Percentiles rank a stretch among this genome's conserved stretches.
These are phyloP conservation scores for Cyprinodon variegatus DNA, from an alignment of 2,113 vertebrate species.

Conservation along the genomic window DNA sequence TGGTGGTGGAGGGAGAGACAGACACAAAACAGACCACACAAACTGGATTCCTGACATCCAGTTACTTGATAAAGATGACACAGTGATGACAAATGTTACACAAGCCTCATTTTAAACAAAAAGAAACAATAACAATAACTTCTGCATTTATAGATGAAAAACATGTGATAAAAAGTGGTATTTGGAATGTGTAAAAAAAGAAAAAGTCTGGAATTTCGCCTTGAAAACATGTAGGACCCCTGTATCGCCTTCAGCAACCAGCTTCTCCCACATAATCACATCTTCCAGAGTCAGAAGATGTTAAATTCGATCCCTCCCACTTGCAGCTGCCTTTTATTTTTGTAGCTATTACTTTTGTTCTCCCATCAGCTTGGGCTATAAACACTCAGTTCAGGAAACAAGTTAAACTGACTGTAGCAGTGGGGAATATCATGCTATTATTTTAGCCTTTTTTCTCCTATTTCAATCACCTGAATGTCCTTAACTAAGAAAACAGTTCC, in stretches of 20 bases:
- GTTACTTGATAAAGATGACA: no score
- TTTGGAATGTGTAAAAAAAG: neutral
- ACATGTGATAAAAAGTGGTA: neutral
- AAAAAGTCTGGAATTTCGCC: neutral
- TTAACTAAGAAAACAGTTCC: neutral
- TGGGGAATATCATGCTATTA: constrained; percentile 7
- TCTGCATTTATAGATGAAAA: no score
- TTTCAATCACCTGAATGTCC: constrained; percentile 27
- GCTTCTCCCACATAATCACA: constrained; percentile 58
- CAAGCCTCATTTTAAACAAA: no score
- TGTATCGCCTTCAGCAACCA: constrained; percentile 34
- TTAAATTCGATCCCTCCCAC: constrained; percentile 65
- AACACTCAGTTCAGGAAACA: constrained; percentile 3
- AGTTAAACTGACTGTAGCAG: constrained; percentile 13
- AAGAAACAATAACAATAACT: no score
- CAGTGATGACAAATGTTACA: no score
- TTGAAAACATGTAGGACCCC: neutral
- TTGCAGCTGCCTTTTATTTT: constrained; percentile 62
- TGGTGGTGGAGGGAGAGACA: no score
- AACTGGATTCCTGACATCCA: no score
- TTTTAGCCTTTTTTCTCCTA: constrained; percentile 5
- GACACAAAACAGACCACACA: no score
- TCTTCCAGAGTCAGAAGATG: constrained; percentile 51
- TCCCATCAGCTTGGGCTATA: constrained; percentile 21
- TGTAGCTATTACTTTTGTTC: constrained; percentile 37